Percentiles rank a stretch among this genome's conserved stretches.
These are phyloP conservation scores for Drosophila siamana DNA, from an alignment of 2,888 invertebrate species.

Conservation along the genomic window DNA sequence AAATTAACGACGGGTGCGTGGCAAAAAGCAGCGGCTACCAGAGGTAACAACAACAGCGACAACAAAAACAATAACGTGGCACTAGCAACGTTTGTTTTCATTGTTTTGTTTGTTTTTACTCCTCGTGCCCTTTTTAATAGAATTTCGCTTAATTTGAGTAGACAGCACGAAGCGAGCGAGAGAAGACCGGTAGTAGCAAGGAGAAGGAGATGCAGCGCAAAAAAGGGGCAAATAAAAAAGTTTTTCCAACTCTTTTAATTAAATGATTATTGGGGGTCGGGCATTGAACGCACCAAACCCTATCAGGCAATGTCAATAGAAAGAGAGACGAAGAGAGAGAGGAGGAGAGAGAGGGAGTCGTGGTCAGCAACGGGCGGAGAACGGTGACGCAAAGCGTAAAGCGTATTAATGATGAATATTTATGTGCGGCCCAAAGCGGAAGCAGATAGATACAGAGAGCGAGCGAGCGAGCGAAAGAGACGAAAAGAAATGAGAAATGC, in stretches of 20 bases:
- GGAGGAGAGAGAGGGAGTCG: neutral
- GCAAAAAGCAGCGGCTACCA: constrained; percentile 47
- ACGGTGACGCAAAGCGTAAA: constrained; percentile 70
- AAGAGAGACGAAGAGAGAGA: neutral
- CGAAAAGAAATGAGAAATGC: constrained; percentile 56
- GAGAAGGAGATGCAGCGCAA: constrained; percentile 5
- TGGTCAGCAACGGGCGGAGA: constrained; percentile 1
- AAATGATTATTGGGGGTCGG: constrained; percentile 75
- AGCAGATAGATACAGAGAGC: constrained; percentile 37
- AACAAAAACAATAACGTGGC: constrained; percentile 16
- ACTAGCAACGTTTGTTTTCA: constrained; percentile 58
- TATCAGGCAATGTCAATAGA: constrained; percentile 71
- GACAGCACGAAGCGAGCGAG: constrained; percentile 12
- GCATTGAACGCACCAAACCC: constrained; percentile 49
- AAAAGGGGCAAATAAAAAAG: constrained; percentile 60
- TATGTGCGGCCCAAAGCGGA: constrained; percentile 75
- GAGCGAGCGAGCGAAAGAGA: constrained; percentile 8
- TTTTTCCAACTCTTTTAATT: constrained; percentile 78
- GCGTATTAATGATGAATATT: constrained; percentile 82
- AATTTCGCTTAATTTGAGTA: constrained; percentile 78
- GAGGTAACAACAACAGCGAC: constrained; percentile 15
- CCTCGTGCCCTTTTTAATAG: constrained; percentile 68
- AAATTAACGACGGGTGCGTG: constrained; percentile 80
- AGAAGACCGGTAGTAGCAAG: neutral
- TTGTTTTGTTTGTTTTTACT: constrained; percentile 65